Base-by-base conservation (phyloP, 2,888 invertebrate genomes). In the Dicyrtomina minuta region DNA sequence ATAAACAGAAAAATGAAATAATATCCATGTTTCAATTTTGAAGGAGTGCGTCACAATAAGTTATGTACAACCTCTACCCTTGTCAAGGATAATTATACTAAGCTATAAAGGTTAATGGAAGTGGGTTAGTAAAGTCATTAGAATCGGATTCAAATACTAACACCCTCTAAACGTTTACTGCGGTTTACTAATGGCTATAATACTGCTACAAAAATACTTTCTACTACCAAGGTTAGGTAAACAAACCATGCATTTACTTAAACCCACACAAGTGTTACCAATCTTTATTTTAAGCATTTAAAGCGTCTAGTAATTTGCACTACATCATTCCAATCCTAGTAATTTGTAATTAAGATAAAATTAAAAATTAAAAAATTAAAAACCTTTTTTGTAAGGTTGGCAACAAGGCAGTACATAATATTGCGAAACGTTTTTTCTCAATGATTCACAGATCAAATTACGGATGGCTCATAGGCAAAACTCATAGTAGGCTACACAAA, bases 391-490 rank as follows among this genome's bases (percentile, higher is more conserved):
- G 58, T 58, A 56, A 55, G 41, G 26, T 15, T 27, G 43, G 2
- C 51, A 17, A 55, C 46, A 58, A 49, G 39, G 49, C 55, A 65
- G 64, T 46, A 46, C 27, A 62, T 41, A 13, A 62, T 51, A 22
- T 17, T 60, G 22, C 27, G 13, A n/a, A 12, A 58, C 24, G n/a
- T 8, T 60, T 62, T 15, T 43, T 55, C 17, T n/a, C 8, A 66
- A 20, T 49, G 39, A 26, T 10, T 58, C 44, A 58, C 44, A 51
- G 15, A 27, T 66, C 74, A 76, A 64, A 76, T 73, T 70, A 76
- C 70, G 56, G 76, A 73, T 24, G 76, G 76, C 70, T 76, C 76
- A 71, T 76, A 76, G 27, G 72, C 70, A 73, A 76, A 76, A 74
- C 73, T 75, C 72, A 75, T 72, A 70, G 74, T 74, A 68, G 72